Evolutionary conservation across 2,797 vertebrate species (phyloP).

Genomic region (Prionace glauca): DNA sequence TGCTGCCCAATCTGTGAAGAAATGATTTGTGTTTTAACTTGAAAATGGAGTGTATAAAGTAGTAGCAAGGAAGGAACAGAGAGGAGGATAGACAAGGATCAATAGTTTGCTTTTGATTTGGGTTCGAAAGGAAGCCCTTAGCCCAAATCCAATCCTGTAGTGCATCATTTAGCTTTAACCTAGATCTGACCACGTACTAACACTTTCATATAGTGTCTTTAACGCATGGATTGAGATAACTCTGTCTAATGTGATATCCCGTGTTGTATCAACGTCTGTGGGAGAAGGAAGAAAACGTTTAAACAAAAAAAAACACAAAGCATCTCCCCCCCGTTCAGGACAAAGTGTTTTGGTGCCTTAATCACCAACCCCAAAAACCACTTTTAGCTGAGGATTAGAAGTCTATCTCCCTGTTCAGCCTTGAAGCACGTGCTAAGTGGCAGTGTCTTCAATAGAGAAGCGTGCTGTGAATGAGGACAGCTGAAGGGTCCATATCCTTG

Average conservation of each 20-base stretch:
- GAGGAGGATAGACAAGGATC: too few species aligned
- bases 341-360: neutral
- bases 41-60: neutral
- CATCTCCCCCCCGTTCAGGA: neutral
- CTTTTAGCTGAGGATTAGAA: neutral
- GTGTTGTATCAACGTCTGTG: neutral
- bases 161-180: constrained; percentile 34
- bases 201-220: constrained; percentile 19
- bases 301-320: neutral
- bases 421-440: neutral
- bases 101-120: neutral
- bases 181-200: neutral
- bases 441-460: neutral
- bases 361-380: neutral
- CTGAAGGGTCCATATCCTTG: neutral
- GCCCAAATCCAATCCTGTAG: neutral
- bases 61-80: neutral
- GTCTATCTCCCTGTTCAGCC: neutral
- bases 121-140: neutral
- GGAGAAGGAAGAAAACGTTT: neutral
- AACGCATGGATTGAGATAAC: neutral
- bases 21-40: neutral
- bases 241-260: neutral
- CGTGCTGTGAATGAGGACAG: neutral
- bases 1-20: neutral